phyloP scores from a whole-genome alignment of 2,888 invertebrate species.

The Nemotelus nigrinus region DNA sequence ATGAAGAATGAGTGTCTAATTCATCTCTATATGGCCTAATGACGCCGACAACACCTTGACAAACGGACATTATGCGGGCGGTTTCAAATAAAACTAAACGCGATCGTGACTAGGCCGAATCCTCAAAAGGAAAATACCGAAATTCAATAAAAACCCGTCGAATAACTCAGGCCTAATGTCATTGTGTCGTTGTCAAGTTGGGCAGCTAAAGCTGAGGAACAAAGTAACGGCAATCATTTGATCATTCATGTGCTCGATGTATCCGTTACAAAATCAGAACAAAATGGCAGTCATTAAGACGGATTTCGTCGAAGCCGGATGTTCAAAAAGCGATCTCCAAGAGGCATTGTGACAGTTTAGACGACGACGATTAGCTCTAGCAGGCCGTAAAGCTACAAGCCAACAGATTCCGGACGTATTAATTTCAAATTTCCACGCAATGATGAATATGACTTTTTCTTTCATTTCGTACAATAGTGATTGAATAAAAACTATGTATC shows the following conservation, averaged over 20 bases:
- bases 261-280: slow-evolving; percentile 20
- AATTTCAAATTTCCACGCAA: no score
- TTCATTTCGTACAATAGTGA: no score
- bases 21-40: slow-evolving; percentile 24
- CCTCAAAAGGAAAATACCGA: slow-evolving; percentile 2
- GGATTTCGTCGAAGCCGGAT: not conserved
- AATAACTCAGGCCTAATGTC: not conserved
- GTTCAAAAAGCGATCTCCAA: not conserved
- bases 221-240: slow-evolving; percentile 14
- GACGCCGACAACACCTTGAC: not conserved
- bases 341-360: not conserved
- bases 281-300: not conserved
- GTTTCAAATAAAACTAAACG: not conserved
- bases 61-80: slow-evolving; percentile 6
- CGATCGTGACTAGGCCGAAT: not conserved
- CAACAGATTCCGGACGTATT: not conserved
- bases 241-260: not conserved
- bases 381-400: not conserved
- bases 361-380: not conserved
- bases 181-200: not conserved
- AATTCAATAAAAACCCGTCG: not conserved
- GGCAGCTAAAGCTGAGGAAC: not conserved
- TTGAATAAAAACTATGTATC: no score
- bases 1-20: slow-evolving; percentile 1
- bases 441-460: no score